Base-by-base conservation (phyloP, 2,113 vertebrate species). In the Gyps fulvus region DNA sequence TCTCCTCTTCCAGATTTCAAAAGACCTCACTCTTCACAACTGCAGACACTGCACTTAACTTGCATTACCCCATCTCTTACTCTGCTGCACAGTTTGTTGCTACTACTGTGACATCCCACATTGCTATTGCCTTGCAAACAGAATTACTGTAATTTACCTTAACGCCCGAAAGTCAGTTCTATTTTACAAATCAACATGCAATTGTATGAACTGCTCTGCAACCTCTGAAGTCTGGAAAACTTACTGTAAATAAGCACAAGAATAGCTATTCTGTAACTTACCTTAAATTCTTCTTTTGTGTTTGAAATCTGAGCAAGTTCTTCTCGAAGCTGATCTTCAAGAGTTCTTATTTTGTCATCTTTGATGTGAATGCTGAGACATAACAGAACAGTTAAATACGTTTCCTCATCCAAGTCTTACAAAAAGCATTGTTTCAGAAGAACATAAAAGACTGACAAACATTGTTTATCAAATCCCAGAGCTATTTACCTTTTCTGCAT, bases 401-500 rank as follows among this genome's bases (percentile, higher is more conserved):
- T 36, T 62, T 36, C 32, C 78, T 38, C 57, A 58, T 16, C 61
- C 77, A 62, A 59, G 47, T 21, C 78, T 95, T 40, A 86, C 66
- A 90, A 73, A 95, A 93, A 93, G 54, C 57, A 91, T 23, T 3
- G 1, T 88, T 22, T 90, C 43, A 77, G 69, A 94, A 79, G 79
- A 83, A 77, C 36, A 61, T 16, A 62, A 38, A 43, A 87, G 54
- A 71, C 79, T n/a, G 57, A 67, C 59, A 80, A 81, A 85, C 22
- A 4, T 16, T 83, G 93, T 84, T 94, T 90, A 95, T 83, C 77
- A 93, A 82, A 91, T 50, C 66, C 62, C 72, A 93, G 70, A 90
- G 91, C 95, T 77, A 95, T 95, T 97, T 93, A 98, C 98, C 98
- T 98, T 98, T 98, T 98, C 87, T 98, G 98, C 97, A 98, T 97